Evolutionary conservation across 2,113 vertebrate genomes (phyloP).

Genomic region (Tamias sibiricus): DNA sequence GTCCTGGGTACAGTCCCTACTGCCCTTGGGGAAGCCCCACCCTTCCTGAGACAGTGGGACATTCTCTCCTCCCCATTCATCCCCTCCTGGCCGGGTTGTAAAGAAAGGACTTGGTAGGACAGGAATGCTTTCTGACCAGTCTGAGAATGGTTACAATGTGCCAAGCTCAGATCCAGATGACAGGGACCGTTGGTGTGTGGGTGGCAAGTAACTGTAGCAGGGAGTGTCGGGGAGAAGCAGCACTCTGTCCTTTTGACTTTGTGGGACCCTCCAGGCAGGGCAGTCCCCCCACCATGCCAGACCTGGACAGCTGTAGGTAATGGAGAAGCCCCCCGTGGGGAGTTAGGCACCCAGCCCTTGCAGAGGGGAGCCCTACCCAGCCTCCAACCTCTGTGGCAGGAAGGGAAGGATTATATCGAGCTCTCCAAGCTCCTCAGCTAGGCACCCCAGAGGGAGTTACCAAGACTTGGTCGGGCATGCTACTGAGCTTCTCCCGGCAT

Average conservation of each 20-base stretch:
- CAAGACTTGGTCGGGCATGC: not conserved
- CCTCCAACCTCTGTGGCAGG: not conserved
- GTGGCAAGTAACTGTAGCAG: not conserved
- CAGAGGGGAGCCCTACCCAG: not conserved
- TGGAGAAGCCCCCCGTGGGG: not conserved
- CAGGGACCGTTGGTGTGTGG: not conserved
- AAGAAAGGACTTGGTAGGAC: not conserved
- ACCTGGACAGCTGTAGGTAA: not conserved
- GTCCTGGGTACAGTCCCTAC: not conserved
- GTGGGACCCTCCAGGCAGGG: not conserved
- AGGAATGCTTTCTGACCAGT: conserved; percentile 19
- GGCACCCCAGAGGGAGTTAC: not conserved
- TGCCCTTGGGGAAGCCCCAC: not conserved
- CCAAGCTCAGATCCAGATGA: conserved; percentile 19
- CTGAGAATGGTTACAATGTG: not conserved
- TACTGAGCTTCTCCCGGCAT: not conserved
- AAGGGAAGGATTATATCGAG: not conserved
- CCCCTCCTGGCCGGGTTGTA: not conserved
- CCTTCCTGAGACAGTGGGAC: conserved; percentile 5
- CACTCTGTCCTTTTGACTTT: not conserved
- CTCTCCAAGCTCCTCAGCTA: not conserved
- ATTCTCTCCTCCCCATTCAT: conserved; percentile 26
- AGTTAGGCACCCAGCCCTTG: not conserved
- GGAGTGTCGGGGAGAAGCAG: not conserved
- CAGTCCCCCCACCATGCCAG: not conserved